Evolutionary conservation across 30 jellyfish, hydroid and myxozoan genomes (phyloP).

Genomic region (Morbakka virulenta): DNA sequence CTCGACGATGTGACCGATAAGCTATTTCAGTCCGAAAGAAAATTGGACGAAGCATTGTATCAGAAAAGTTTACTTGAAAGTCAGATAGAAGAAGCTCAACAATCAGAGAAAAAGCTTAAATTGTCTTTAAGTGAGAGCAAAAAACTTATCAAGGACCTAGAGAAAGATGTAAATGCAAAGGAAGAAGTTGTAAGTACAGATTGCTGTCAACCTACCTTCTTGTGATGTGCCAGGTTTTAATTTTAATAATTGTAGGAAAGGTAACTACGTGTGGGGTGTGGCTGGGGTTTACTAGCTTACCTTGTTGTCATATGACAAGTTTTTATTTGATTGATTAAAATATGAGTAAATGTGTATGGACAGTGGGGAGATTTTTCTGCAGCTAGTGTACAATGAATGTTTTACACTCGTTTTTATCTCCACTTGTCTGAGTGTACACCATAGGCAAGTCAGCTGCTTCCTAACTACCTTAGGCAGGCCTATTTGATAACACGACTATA

Average conservation of each 20-base stretch:
- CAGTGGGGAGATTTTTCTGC: too few species aligned
- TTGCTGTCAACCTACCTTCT: not conserved
- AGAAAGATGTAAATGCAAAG: conserved; percentile 37
- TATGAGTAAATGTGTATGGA: too few species aligned
- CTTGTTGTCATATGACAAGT: too few species aligned
- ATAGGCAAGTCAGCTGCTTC: too few species aligned
- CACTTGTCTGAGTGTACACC: too few species aligned
- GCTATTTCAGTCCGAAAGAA: not conserved
- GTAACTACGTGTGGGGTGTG: too few species aligned
- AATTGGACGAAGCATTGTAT: not conserved
- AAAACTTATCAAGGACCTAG: conserved; percentile 1
- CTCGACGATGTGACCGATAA: not conserved
- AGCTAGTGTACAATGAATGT: too few species aligned
- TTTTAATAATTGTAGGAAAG: too few species aligned
- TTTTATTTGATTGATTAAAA: too few species aligned
- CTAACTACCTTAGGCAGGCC: conserved; percentile 40
- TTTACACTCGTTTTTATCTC: too few species aligned
- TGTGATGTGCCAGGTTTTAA: too few species aligned
- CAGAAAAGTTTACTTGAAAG: not conserved
- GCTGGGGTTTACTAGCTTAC: too few species aligned
- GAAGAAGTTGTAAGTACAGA: conserved; percentile 44
- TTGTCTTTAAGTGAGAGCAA: not conserved
- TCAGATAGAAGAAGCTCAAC: not conserved
- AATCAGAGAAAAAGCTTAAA: not conserved
- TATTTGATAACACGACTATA: conserved; percentile 24